Percentiles rank a stretch among this genome's conserved stretches.
Evolutionary conservation across 2,113 vertebrate genomes (phyloP).

Genomic region (Sinosuthora webbiana): DNA sequence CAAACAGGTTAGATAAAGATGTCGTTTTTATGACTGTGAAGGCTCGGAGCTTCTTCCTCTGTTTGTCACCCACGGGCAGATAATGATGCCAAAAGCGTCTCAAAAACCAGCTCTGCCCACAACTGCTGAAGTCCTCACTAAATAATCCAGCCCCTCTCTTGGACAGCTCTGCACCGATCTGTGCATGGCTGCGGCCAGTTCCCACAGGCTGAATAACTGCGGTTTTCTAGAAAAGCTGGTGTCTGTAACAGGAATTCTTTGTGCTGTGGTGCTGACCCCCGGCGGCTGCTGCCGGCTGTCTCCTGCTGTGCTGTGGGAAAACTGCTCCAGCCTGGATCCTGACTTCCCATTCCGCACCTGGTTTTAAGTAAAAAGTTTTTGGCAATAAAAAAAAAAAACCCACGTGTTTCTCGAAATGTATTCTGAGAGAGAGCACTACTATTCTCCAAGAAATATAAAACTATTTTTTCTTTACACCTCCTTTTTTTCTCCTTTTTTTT

Average conservation of each 20-base stretch:
- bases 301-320: neutral
- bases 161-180: neutral
- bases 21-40: neutral
- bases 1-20: neutral
- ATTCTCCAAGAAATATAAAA: neutral
- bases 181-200: fast-evolving
- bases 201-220: fast-evolving
- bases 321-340: neutral
- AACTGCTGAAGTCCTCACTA: neutral
- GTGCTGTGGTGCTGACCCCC: neutral
- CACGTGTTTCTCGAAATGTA: neutral
- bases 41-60: neutral
- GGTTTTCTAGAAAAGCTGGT: neutral
- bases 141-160: neutral
- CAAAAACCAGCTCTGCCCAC: neutral
- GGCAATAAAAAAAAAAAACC: too few species aligned
- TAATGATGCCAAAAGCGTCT: neutral
- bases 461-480: fast-evolving
- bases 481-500: fast-evolving
- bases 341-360: fast-evolving
- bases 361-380: fast-evolving
- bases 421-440: neutral
- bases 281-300: neutral
- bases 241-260: fast-evolving
- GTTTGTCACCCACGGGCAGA: neutral